These are phyloP conservation scores for Phataginus tetradactyla DNA, from an alignment of 2,797 vertebrate species.

Conservation along the genomic window DNA sequence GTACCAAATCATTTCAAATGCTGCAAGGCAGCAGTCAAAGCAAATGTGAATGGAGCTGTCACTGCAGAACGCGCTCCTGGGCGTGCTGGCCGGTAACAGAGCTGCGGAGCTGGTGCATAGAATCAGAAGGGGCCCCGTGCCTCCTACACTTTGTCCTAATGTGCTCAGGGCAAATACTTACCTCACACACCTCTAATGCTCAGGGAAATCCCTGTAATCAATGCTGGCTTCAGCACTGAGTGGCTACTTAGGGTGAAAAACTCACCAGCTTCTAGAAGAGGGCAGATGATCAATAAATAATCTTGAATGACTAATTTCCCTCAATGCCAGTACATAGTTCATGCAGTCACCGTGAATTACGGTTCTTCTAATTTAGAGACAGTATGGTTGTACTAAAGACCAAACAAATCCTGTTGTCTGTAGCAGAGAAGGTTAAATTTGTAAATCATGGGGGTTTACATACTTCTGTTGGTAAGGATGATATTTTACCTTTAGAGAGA, in stretches of 20 bases:
- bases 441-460: slow-evolving; percentile 35
- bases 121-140: background rate
- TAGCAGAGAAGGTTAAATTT: slow-evolving; percentile 22
- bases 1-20: slow-evolving; percentile 22
- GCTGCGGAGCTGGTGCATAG: background rate
- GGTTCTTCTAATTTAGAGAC: slow-evolving; percentile 19
- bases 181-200: background rate
- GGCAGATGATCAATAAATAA: slow-evolving; percentile 28
- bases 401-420: background rate
- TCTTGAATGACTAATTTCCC: slow-evolving; percentile 53
- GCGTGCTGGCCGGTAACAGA: background rate
- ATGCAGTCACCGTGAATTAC: background rate
- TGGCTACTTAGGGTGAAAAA: background rate
- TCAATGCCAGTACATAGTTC: background rate
- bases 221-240: background rate
- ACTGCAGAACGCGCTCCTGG: background rate
- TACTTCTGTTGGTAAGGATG: slow-evolving; percentile 48
- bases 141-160: background rate
- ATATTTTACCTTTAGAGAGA: slow-evolving; percentile 49
- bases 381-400: background rate
- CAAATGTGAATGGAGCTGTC: background rate
- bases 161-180: background rate
- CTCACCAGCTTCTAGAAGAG: background rate
- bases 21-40: background rate
- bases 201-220: background rate